A percentile compares a stretch with the other conserved stretches of the same genome.
phyloP scores from a whole-genome alignment of 2,113 vertebrate species.

The Eulemur macaco region DNA sequence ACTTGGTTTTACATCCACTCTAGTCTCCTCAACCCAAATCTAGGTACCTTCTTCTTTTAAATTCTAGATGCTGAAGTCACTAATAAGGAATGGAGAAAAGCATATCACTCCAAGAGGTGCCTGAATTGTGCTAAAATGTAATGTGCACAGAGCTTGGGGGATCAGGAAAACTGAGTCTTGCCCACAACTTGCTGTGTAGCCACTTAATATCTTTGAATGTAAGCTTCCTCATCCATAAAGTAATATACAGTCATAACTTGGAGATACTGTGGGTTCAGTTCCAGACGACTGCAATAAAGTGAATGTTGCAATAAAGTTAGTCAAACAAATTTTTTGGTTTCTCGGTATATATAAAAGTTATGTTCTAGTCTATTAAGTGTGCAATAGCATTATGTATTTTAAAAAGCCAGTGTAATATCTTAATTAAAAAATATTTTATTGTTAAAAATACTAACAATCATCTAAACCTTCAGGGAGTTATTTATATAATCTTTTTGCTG shows the following conservation, averaged over 20 bases:
- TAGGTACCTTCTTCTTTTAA: not conserved
- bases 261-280: not conserved
- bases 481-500: not conserved
- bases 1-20: not conserved
- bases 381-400: not conserved
- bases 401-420: not conserved
- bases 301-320: not conserved
- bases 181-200: not conserved
- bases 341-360: not conserved
- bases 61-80: not conserved
- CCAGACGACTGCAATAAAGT: not conserved
- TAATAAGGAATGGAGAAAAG: not conserved
- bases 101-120: not conserved
- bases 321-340: not conserved
- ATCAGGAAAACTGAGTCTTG: not conserved
- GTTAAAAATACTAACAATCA: not conserved
- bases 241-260: not conserved
- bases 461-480: not conserved
- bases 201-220: not conserved
- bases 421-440: not conserved
- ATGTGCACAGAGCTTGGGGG: not conserved
- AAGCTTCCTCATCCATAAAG: not conserved
- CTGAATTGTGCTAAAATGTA: not conserved
- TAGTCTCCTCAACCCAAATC: not conserved
- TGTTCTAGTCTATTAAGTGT: not conserved